A percentile compares a stretch with the other conserved stretches of the same genome.
phyloP scores from a whole-genome alignment of 1,140 invertebrate species.

The Drosophila mayri region DNA sequence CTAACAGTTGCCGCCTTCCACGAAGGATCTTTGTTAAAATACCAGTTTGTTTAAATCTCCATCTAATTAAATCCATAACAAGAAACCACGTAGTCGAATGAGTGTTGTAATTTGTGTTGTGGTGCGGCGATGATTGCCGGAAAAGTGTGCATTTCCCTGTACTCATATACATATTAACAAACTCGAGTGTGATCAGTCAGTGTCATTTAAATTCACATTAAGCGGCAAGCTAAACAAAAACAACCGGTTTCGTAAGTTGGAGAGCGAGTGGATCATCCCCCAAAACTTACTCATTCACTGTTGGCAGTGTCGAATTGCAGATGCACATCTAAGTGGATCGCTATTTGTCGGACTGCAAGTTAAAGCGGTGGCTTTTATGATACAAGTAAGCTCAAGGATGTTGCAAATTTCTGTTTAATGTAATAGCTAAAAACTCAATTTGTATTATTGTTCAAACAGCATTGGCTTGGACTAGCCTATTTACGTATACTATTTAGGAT shows the following conservation, averaged over 20 bases:
- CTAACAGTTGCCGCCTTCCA: slow-evolving; percentile 52
- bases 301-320: background rate
- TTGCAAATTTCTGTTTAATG: background rate
- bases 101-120: slow-evolving; percentile 36
- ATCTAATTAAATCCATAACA: slow-evolving; percentile 77
- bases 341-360: background rate
- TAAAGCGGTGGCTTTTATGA: background rate
- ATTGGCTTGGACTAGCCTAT: no score
- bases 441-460: background rate
- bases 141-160: slow-evolving; percentile 25
- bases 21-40: slow-evolving; percentile 60
- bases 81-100: slow-evolving; percentile 49
- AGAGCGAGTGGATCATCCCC: slow-evolving; percentile 7
- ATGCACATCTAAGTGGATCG: background rate
- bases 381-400: no score
- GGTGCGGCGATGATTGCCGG: slow-evolving; percentile 11
- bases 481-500: no score
- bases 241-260: slow-evolving; percentile 25
- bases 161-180: background rate
- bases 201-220: slow-evolving; percentile 19
- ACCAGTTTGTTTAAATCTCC: slow-evolving; percentile 74
- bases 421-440: background rate
- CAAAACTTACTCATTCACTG: background rate
- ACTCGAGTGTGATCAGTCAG: slow-evolving; percentile 5
- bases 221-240: slow-evolving; percentile 9